Base-by-base conservation (phyloP, 2,797 vertebrate genomes). In the Balearica regulorum region DNA sequence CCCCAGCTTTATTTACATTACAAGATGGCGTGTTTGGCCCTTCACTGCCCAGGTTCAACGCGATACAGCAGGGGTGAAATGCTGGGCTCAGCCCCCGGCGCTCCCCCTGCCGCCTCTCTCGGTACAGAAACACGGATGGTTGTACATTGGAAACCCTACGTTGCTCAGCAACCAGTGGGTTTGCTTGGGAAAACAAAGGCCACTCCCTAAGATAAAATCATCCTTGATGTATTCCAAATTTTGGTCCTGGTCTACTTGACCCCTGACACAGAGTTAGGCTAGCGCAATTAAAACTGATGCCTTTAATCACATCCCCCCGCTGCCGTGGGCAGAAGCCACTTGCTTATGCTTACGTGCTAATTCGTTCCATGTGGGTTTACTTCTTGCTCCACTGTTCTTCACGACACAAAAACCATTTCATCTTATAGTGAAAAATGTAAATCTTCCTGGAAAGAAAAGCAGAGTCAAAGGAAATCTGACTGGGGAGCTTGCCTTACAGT, bases 401-500 rank as follows among this genome's bases (percentile, higher is more conserved):
- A 53, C 46, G 55, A 60, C 35, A 70, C 39, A 89, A 46, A 77
- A 96, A 35, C 6, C 25, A 43, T 68, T 86, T 86, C 72, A 91
- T 82, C 46, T 78, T 93, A 91, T 35, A 71, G 95, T 39, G 76
- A 84, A 87, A 96, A 96, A 95, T 7, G 43, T 83, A 97, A 88
- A 83, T 94, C 88, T 86, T 76, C 89, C 90, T 76, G 85, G 31
- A 83, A 95, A 44, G 85, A 93, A 95, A 95, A 91, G 87, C 25
- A 89, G n/a, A 96, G 81, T 73, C 91, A 79, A 80, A 91, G 94
- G 82, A 70, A 94, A 76, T 89, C 68, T 96, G 94, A 94, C 84
- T 91, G 86, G 90, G 93, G 95, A 96, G 75, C 25, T 62, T 78
- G 89, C 91, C 87, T 94, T 76, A 31, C 21, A n/a, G 90, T 89